phyloP scores from a whole-genome alignment of 2,888 invertebrate genomes.

The Molorchus minor region DNA sequence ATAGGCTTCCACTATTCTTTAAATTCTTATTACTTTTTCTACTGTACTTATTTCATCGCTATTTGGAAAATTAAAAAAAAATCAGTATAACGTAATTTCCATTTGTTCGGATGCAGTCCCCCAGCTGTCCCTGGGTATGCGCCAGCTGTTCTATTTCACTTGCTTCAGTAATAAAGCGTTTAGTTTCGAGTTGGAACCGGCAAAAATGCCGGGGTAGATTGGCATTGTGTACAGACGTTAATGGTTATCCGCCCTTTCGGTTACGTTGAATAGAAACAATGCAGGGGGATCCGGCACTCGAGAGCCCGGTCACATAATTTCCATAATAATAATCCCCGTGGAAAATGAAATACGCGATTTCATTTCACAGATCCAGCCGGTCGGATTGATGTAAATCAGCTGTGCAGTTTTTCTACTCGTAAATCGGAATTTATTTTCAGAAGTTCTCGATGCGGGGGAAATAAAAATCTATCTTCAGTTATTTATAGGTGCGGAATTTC shows the following conservation, averaged over 20 bases:
- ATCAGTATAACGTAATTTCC: too few relatives aligned
- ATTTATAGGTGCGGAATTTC: slow-evolving; percentile 6
- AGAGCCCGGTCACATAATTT: slow-evolving; percentile 21
- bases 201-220: slow-evolving; percentile 5
- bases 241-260: slow-evolving; percentile 20
- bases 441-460: slow-evolving; percentile 8
- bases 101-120: too few relatives aligned
- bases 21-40: too few relatives aligned
- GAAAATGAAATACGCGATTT: slow-evolving; percentile 25
- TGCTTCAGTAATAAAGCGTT: not conserved
- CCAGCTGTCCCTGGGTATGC: too few relatives aligned
- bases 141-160: slow-evolving; percentile 5
- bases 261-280: slow-evolving; percentile 25
- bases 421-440: slow-evolving; percentile 19
- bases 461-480: slow-evolving; percentile 23
- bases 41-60: too few relatives aligned
- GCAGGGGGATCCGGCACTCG: slow-evolving; percentile 17
- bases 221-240: slow-evolving; percentile 7
- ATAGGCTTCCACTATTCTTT: too few relatives aligned
- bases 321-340: slow-evolving; percentile 27
- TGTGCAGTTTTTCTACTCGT: slow-evolving; percentile 17
- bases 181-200: slow-evolving; percentile 13
- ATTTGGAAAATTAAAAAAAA: too few relatives aligned
- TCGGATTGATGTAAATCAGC: slow-evolving; percentile 22
- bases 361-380: slow-evolving; percentile 20